phyloP scores from a whole-genome alignment of 2,113 vertebrate species.

The Rostratula benghalensis region DNA sequence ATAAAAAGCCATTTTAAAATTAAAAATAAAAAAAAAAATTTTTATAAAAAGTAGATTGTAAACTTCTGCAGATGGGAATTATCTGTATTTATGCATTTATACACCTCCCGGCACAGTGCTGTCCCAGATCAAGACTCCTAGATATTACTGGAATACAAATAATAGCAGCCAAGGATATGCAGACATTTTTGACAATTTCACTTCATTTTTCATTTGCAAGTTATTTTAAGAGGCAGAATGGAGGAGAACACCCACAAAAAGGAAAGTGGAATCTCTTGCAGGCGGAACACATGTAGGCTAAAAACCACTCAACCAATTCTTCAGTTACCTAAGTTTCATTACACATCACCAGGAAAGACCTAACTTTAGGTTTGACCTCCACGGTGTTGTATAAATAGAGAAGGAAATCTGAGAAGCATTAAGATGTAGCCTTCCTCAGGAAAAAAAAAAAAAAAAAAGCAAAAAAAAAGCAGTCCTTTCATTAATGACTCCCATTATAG shows the following conservation, averaged over 20 bases:
- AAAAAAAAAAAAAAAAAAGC: background rate
- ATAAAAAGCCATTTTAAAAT: background rate
- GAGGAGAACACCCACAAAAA: background rate
- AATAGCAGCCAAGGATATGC: background rate
- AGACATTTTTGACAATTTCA: background rate
- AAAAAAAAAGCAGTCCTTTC: slow-evolving; percentile 16
- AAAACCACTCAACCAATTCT: background rate
- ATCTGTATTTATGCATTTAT: background rate
- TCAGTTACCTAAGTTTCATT: slow-evolving; percentile 1
- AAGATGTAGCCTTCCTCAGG: slow-evolving; percentile 40
- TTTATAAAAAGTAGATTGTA: background rate
- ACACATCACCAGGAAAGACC: slow-evolving; percentile 26
- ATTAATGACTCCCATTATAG: slow-evolving; percentile 78
- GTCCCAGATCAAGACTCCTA: background rate
- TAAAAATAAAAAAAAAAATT: no score
- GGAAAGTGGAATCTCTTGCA: background rate
- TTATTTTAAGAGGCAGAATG: background rate
- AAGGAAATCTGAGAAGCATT: slow-evolving; percentile 71
- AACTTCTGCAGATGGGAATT: background rate
- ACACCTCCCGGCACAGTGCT: background rate
- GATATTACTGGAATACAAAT: background rate
- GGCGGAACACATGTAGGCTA: background rate
- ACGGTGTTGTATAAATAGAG: slow-evolving; percentile 71
- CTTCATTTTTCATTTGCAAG: background rate
- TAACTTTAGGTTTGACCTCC: slow-evolving; percentile 62